phyloP scores from a whole-genome alignment of 2,888 invertebrate genomes.

The Metacarcinus magister region DNA sequence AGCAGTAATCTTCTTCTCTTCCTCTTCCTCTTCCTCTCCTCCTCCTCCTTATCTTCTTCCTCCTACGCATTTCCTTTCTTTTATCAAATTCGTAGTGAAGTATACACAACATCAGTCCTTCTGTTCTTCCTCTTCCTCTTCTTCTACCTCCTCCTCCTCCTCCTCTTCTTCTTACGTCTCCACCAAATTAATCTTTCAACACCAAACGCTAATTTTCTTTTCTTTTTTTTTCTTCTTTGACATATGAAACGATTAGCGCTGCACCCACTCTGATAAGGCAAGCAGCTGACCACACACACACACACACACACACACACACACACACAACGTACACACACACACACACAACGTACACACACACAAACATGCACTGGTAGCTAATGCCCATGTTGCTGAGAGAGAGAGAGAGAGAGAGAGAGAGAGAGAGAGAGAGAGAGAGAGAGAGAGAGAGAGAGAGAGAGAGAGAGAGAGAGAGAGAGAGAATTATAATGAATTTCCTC shows the following conservation, averaged over 20 bases:
- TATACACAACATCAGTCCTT: not conserved
- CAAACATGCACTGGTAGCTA: not conserved
- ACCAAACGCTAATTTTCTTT: not conserved
- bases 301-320: constrained; percentile 37
- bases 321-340: too few relatives aligned
- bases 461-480: constrained; percentile 14
- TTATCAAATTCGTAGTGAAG: not conserved
- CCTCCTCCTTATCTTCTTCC: not conserved
- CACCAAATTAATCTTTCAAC: not conserved
- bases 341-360: too few relatives aligned
- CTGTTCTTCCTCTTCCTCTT: constrained; percentile 5
- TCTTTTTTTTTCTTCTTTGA: not conserved
- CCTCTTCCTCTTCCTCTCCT: not conserved
- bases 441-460: not conserved
- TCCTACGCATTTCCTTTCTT: not conserved
- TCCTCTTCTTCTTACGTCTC: not conserved
- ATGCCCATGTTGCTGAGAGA: not conserved
- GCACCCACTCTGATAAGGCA: not conserved
- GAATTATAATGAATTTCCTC: not conserved
- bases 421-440: constrained; percentile 67
- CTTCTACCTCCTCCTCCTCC: not conserved
- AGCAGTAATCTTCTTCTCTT: not conserved
- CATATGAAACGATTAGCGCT: not conserved
- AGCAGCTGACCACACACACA: not conserved
- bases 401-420: constrained; percentile 67